These are phyloP conservation scores for Cheumatopsyche charites DNA, from an alignment of 1,140 invertebrate species.

Conservation along the genomic window DNA sequence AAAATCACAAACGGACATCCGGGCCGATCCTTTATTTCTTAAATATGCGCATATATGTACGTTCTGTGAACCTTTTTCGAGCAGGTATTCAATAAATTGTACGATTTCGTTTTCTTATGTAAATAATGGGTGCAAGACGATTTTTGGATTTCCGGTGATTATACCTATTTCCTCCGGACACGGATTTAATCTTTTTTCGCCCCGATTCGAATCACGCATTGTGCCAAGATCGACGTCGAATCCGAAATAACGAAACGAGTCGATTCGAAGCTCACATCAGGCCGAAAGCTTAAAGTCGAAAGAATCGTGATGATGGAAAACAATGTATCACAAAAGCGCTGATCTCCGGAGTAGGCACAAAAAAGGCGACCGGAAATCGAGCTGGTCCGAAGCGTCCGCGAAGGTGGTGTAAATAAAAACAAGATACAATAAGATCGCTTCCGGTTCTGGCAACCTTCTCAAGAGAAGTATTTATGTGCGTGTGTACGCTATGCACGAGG, in stretches of 20 bases:
- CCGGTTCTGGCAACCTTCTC: constrained; percentile 28
- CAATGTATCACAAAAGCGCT: constrained; percentile 12
- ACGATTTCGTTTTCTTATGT: constrained; percentile 36
- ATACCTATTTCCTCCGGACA: constrained; percentile 3
- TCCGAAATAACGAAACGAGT: background rate
- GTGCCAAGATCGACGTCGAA: background rate
- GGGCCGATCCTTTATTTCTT: constrained; percentile 45
- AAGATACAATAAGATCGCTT: constrained; percentile 31
- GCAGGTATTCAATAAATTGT: constrained; percentile 31
- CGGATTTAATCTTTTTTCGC: background rate
- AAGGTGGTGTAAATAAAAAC: constrained; percentile 10
- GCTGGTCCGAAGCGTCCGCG: constrained; percentile 18
- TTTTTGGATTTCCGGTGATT: constrained; percentile 20
- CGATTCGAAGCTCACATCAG: too few relatives aligned
- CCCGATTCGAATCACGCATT: background rate
- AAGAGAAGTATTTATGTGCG: background rate
- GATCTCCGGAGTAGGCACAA: background rate
- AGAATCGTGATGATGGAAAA: constrained; percentile 2
- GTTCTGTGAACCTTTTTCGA: constrained; percentile 29
- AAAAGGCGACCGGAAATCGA: constrained; percentile 31
- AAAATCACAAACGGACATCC: constrained; percentile 48
- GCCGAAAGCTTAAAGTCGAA: too few relatives aligned
- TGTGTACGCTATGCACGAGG: background rate
- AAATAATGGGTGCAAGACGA: constrained; percentile 25
- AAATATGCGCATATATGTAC: constrained; percentile 43